phyloP scores from a whole-genome alignment of 2,797 vertebrate genomes.

The Lycodopsis pacificus region DNA sequence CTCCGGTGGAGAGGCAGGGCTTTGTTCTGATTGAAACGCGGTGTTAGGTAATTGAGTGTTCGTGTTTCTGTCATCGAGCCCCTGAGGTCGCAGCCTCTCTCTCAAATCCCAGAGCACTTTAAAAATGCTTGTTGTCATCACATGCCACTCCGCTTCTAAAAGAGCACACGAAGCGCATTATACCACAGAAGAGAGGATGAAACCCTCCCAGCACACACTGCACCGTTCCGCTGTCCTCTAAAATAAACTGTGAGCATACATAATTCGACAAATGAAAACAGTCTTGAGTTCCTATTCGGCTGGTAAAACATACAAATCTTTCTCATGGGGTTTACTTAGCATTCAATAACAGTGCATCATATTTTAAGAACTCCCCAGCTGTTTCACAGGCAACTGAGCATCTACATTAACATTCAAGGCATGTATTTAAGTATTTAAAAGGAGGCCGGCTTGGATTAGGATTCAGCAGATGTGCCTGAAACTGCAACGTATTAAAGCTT shows the following conservation, averaged over 20 bases:
- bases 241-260: not conserved
- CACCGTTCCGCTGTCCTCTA: not conserved
- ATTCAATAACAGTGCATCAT: slow-evolving; percentile 22
- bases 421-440: slow-evolving; percentile 19
- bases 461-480: slow-evolving; percentile 13
- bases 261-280: slow-evolving; percentile 21
- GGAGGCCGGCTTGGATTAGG: slow-evolving; percentile 3
- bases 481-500: slow-evolving; percentile 26
- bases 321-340: not conserved
- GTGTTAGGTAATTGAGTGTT: slow-evolving; percentile 40
- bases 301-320: slow-evolving; percentile 24
- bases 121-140: slow-evolving; percentile 27
- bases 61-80: slow-evolving; percentile 30
- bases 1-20: slow-evolving; percentile 13
- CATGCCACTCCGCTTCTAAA: slow-evolving; percentile 12
- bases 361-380: slow-evolving; percentile 3
- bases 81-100: slow-evolving; percentile 9
- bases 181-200: not conserved
- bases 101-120: slow-evolving; percentile 33
- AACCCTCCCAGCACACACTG: not conserved
- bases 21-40: slow-evolving; percentile 30
- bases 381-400: slow-evolving; percentile 31
- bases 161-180: not conserved
- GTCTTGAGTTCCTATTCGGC: not conserved
- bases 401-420: slow-evolving; percentile 24